Percentiles rank a stretch among this genome's conserved stretches.
These are phyloP conservation scores for Hypolimnas misippus DNA, from an alignment of 2,888 invertebrate species.

Conservation along the genomic window DNA sequence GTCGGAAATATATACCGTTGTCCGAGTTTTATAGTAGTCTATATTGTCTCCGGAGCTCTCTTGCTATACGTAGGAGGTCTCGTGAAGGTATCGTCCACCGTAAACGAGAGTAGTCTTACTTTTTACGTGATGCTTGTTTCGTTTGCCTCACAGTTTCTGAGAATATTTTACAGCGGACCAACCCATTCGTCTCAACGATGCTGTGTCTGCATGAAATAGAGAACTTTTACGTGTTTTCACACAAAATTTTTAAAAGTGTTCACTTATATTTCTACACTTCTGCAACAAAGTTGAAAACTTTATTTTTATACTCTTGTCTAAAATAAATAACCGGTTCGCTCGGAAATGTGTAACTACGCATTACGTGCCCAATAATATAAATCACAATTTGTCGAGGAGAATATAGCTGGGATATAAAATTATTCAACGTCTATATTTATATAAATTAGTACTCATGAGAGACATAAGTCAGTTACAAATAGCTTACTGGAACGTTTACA, in stretches of 20 bases:
- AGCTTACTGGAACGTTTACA: slow-evolving; percentile 1
- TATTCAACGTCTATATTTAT: background rate
- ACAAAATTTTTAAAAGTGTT: slow-evolving; percentile 32
- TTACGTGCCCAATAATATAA: background rate
- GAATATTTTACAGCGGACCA: slow-evolving; percentile 67
- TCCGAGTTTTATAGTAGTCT: slow-evolving; percentile 30
- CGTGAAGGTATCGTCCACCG: slow-evolving; percentile 52
- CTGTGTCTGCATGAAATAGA: slow-evolving; percentile 68
- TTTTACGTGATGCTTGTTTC: slow-evolving; percentile 67
- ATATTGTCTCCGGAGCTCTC: slow-evolving; percentile 18
- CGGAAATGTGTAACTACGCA: background rate
- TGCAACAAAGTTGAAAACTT: slow-evolving; percentile 29
- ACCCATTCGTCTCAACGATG: slow-evolving; percentile 63
- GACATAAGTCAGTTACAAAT: slow-evolving; percentile 17
- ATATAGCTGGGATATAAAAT: background rate
- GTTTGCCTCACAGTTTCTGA: slow-evolving; percentile 55
- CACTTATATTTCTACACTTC: slow-evolving; percentile 27
- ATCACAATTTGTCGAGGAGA: background rate
- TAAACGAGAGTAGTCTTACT: slow-evolving; percentile 63
- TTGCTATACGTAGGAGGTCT: slow-evolving; percentile 32
- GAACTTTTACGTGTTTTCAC: slow-evolving; percentile 68
- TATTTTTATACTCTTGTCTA: slow-evolving; percentile 8
- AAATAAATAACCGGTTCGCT: background rate
- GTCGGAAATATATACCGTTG: slow-evolving; percentile 17
- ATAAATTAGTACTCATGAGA: slow-evolving; percentile 6